Evolutionary conservation across 2,113 vertebrate species (phyloP).

Genomic region (Motacilla tschutschensis): DNA sequence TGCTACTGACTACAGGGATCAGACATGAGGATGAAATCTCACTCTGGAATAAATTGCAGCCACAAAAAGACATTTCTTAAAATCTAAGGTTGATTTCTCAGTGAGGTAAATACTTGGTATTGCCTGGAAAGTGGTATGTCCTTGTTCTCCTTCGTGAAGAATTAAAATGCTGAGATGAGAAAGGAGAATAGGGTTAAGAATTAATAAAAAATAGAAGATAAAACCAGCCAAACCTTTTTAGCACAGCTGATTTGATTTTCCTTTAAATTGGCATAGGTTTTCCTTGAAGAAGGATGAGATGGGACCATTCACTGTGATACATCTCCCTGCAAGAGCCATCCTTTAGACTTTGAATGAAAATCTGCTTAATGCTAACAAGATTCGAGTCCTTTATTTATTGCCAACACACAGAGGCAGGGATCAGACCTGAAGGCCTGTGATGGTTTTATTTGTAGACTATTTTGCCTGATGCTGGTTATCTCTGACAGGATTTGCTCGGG

Average conservation of each 20-base stretch:
- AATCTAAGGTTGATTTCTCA: background rate
- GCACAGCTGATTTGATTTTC: background rate
- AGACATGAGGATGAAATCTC: background rate
- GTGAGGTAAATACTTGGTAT: background rate
- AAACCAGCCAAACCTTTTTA: background rate
- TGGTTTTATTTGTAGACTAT: background rate
- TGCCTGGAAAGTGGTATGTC: background rate
- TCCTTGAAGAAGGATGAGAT: background rate
- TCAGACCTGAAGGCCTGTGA: background rate
- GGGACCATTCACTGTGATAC: background rate
- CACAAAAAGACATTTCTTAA: background rate
- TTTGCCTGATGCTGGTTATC: background rate
- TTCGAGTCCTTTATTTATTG: constrained; percentile 11
- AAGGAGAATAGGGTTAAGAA: background rate
- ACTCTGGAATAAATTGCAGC: background rate
- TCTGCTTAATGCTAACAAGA: background rate
- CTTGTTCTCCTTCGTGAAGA: background rate
- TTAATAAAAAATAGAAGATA: background rate
- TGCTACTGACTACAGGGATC: background rate
- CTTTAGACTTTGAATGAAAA: background rate
- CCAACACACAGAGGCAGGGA: background rate
- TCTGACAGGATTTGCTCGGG: constrained; percentile 8
- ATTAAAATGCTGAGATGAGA: background rate
- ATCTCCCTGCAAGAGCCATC: background rate
- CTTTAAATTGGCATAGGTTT: background rate